Base-by-base conservation (phyloP, 2,113 vertebrate genomes). In the Ophiodon elongatus region DNA sequence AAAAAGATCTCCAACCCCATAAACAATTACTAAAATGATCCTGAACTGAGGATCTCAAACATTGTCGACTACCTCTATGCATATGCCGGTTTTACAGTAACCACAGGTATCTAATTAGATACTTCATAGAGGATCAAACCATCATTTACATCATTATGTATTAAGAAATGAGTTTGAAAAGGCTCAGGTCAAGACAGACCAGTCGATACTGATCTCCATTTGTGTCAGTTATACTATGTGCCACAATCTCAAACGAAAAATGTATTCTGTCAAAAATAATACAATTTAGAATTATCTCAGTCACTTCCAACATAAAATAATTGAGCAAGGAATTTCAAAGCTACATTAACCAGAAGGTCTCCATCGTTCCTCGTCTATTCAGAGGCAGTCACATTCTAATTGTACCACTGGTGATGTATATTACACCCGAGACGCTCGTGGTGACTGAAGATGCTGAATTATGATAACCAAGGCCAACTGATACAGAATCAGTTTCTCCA, bases 261-360 rank as follows among this genome's bases (percentile, higher is more conserved):
- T 14, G 3, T 56, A 4, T 62, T 19, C 33, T 15, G 19, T 45
- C 15, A 21, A 80, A 77, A 83, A 56, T 29, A 35, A 57, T n/a
- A 50, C 6, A 66, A 33, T 17, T 19, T n/a, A 29, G 6, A 77
- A 47, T 25, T 1, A 62, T 62, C 39, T 72, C 3, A 33, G 14
- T 29, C 33, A 69, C n/a, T 62, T 50, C 8, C 35, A 65, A 59
- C 3, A 50, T 52, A 1, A 62, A 50, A 35, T 43, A n/a, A 50
- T 67, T 57, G 8, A 80, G 35, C 5, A 3, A 35, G 35, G 35
- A 52, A 19, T 43, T 39, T 13, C 9, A 80, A 80, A 63, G 66
- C 73, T 63, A 79, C 77, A 72, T 78, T 23, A 75, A 45, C 39
- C 10, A 41, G 10, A 62, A 31, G 57, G 57, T 43, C 29, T 64